Evolutionary conservation across 2,888 invertebrate species (phyloP), one percentile per base, ranked within the genome.

Genomic region (Dolichomitus sp.): DNA sequence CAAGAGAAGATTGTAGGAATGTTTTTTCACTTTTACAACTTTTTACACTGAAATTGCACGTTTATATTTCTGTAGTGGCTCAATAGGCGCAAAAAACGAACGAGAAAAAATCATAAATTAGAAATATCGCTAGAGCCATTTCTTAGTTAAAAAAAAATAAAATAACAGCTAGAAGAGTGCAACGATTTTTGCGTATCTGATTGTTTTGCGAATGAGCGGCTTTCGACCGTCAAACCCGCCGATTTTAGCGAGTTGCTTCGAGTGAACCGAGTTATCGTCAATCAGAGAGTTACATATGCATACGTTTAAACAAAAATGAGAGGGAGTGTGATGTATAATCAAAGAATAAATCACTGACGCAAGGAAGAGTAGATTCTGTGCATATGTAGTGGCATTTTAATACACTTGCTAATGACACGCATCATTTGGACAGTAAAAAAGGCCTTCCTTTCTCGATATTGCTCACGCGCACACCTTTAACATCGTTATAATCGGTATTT

Each of bases 401-500:
- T 57, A 65, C 59, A 68, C 50, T 66, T 37, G 30, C 76, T 59
- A 69, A 76, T 50, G 76, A 70, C 68, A 70, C 48, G 73, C 70
- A 65, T 72, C 37, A 65, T 72, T 76, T 76, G 54, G 68, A 30
- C n/a, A 11, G 48, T 27, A 61, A 27, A 74, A 79, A 76, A 76
- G 75, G 76, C 83, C 76, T 75, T 83, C 78, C 74, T 75, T 79
- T 80, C 72, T 72, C 72, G 68, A 73, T 73, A 66, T 76, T 73
- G 72, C 76, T 63, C 76, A 76, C 70, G 59, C 65, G 52, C 82
- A 48, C 19, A 68, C 52, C 50, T 52, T 66, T 45, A 12, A 74
- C 59, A 73, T 73, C 61, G 33, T 59, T 61, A n/a, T 61, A 33
- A 61, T 61, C 72, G 72, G 27, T 70, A 72, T 50, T 70, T 50